Base-by-base conservation (phyloP, 2,888 invertebrate genomes). In the Tromatobia lineatoria region DNA sequence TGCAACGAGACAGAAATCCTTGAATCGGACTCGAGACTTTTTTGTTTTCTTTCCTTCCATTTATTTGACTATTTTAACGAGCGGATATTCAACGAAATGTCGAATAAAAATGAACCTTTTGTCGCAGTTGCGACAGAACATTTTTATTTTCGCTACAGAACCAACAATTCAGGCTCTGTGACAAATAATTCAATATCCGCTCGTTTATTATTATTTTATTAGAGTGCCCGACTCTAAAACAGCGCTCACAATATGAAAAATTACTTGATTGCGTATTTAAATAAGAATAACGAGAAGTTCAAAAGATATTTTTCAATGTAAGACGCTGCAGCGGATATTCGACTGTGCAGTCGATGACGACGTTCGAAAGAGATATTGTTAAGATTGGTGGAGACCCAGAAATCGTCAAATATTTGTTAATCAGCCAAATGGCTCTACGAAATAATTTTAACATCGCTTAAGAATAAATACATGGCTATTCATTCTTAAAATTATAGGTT, bases 181-280 rank as follows among this genome's bases (percentile, higher is more conserved):
- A 20, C 3, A 23, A 25, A 29, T 13, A 61, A 6, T 61, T 34
- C 7, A 38, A 38, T 64, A 42, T 42, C 18, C 64, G 64, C 34
- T 64, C 18, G 64, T 13, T 38, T 64, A 8, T 64, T 64, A 11
- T 38, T 18, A 18, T 42, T 84, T 84, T 66, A 15, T 38, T 54
- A 67, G 88, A 89, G 87, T 88, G 66, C 86, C 89, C 85, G 87
- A 86, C 87, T 88, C 88, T 85, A 61, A 74, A 47, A 20, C 29
- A 59, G 73, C 59, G 45, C 61, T 74, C 6, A 47, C 8, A 13
- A 18, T 42, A 15, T 59, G 20, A 18, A 38, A 38, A 38, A 38
- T 38, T 20, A 20, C 42, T 38, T 38, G 8, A 64, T 42, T 64
- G 42, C 64, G 20, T 38, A 38, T 38, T 64, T 11, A 18, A 64